phyloP scores from a whole-genome alignment of 2,888 invertebrate genomes.

The Ischnura elegans region DNA sequence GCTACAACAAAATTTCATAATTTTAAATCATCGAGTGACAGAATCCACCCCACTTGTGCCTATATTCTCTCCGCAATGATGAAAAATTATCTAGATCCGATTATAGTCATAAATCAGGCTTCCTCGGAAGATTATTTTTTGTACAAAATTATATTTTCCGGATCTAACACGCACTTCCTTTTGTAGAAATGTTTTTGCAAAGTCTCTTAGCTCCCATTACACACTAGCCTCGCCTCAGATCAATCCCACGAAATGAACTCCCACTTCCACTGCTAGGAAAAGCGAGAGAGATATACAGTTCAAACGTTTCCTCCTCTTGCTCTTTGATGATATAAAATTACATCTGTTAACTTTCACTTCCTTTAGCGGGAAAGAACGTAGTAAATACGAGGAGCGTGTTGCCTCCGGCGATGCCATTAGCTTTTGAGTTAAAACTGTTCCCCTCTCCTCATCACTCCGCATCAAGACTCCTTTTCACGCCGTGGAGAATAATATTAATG shows the following conservation, averaged over 20 bases:
- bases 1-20: too few species aligned
- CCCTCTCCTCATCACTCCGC: neutral
- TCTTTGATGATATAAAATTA: constrained; percentile 26
- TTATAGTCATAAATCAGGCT: neutral
- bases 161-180: neutral
- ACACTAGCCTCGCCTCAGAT: neutral
- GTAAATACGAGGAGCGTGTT: neutral
- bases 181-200: neutral
- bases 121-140: neutral
- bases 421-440: constrained; percentile 13
- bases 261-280: too few species aligned
- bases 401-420: constrained; percentile 20
- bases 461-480: constrained; percentile 4
- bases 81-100: neutral
- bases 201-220: neutral
- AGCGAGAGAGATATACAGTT: neutral
- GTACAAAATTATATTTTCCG: neutral
- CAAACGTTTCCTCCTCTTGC: constrained; percentile 23
- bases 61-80: too few species aligned
- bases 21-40: too few species aligned
- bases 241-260: neutral
- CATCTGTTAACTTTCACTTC: constrained; percentile 31
- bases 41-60: too few species aligned
- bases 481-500: constrained; percentile 7
- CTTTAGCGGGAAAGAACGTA: neutral